Evolutionary conservation across 1,140 invertebrate species (phyloP).

Genomic region (Drosophila parabipectinata): DNA sequence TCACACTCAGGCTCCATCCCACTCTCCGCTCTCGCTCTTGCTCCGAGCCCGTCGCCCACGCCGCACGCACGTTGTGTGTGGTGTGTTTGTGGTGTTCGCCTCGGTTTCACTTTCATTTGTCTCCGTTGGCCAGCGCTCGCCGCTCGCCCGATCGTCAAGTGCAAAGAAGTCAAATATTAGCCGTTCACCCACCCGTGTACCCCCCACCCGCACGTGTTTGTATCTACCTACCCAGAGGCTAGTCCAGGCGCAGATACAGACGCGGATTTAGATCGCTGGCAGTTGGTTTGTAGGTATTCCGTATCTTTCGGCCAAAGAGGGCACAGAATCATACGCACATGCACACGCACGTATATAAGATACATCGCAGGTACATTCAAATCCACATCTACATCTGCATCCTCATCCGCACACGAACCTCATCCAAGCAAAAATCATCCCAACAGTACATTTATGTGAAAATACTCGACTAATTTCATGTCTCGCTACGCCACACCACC

Average conservation of each 20-base stretch:
- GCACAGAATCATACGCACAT: not conserved
- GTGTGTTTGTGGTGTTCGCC: conserved; percentile 12
- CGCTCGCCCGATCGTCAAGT: conserved; percentile 49
- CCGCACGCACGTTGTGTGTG: conserved; percentile 46
- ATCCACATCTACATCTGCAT: conserved; percentile 3
- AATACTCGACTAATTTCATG: conserved; percentile 72
- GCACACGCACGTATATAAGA: not conserved
- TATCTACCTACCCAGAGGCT: conserved; percentile 23
- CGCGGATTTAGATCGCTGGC: not conserved
- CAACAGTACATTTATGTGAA: conserved; percentile 57
- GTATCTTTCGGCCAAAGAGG: not conserved
- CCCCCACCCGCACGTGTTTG: conserved; percentile 2
- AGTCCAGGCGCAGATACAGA: not conserved
- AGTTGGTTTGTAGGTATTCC: conserved; percentile 5
- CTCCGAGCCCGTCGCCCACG: conserved; percentile 44
- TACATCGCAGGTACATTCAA: not conserved
- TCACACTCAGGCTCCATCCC: not conserved
- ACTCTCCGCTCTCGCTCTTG: not conserved
- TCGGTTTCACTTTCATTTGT: conserved; percentile 41
- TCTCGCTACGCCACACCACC: conserved; percentile 49
- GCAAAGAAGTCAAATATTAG: conserved; percentile 73
- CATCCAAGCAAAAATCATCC: conserved; percentile 35
- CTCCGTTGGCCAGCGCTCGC: conserved; percentile 17
- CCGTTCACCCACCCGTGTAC: conserved; percentile 5
- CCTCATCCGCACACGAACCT: conserved; percentile 6